Evolutionary conservation across 2,888 invertebrate genomes (phyloP), one percentile per base, ranked within the genome.

Genomic region (Drosophila peninsularis): DNA sequence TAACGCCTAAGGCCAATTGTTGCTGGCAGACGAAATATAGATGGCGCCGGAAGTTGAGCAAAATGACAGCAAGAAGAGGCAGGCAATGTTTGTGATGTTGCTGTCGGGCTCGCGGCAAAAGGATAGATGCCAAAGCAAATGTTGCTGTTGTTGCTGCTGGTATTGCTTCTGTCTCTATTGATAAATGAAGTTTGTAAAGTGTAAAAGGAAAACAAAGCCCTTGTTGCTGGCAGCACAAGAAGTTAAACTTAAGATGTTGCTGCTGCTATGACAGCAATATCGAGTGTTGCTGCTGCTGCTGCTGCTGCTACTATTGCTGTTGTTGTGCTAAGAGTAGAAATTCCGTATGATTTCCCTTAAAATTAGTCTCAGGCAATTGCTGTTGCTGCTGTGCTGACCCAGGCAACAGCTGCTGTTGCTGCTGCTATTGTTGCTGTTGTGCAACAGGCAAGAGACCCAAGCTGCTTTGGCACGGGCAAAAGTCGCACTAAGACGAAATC

Each of bases 331-430:
- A 47, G 17, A 2, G 2, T 3, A 30, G 13, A 3, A 11, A 30
- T n/a, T 1, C 9, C 0, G 3, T 27, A n/a, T 5, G 5, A 45
- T 45, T 45, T 27, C 27, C 27, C 27, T 11, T 7, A 7, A 47
- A 13, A 19, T 19, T 47, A 7, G 30, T 0, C 6, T 30, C 6
- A 6, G 14, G 10, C 21, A 27, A 32, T 32, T 32, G 30, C 47
- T 19, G 47, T n/a, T 45, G 52, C n/a, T n/a, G n/a, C n/a, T n/a
- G n/a, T n/a, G n/a, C n/a, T n/a, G n/a, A n/a, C n/a, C n/a, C n/a
- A n/a, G n/a, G 30, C 45, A 45, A n/a, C 39, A 41, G 17, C 39
- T 34, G 62, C 41, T 47, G 62, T 17, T 21, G 52, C 13, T 39
- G 39, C 13, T 30, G 30, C 10, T 42, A 21, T 27, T 27, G 44